Base-by-base conservation (phyloP, 2,888 invertebrate genomes). In the Tuberolachnus salignus region DNA sequence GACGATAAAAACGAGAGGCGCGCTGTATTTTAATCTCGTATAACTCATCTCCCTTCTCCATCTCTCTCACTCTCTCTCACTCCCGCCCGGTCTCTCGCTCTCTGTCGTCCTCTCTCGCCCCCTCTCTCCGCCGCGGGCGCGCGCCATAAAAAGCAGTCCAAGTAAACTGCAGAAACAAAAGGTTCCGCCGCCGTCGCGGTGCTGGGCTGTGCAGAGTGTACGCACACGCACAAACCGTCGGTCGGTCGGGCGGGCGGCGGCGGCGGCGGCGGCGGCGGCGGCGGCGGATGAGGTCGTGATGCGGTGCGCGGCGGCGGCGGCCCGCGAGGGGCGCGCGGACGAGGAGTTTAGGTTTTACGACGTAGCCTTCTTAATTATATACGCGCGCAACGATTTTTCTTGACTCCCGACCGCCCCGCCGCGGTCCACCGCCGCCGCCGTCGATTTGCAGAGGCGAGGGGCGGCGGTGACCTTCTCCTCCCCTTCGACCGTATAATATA, bases 341-440 rank as follows among this genome's bases (percentile, higher is more conserved):
- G 74, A 57, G 63, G 55, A 46, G 75, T 57, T 66, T 57, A 59
- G 78, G 46, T 75, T 75, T 75, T 67, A 75, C 75, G 75, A 75
- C 75, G 75, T 75, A 57, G 78, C 78, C 78, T 78, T 78, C 78
- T 78, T 78, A 78, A 78, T 78, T 69, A 78, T 69, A 78, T 69
- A 78, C 59, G 67, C 78, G 67, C 67, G 49, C 78, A 78, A 78
- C 78, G 78, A 78, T 78, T 78, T 78, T 78, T 78, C 75, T 69
- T 51, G 78, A 78, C 69, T 72, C 26, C 72, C 34, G 19, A 10
- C 16, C 51, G 3, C 67, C 6, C 23, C 67, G 0, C 51, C 14
- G 51, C 51, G 21, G n/a, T n/a, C n/a, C n/a, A n/a, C n/a, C 3
- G 26, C 6, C 59, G 26, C 46, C 59, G 21, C 71, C 46, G 53